phyloP scores from a whole-genome alignment of 37 sponge, comb jelly and placozoan genomes.

The Halichondria panicea region DNA sequence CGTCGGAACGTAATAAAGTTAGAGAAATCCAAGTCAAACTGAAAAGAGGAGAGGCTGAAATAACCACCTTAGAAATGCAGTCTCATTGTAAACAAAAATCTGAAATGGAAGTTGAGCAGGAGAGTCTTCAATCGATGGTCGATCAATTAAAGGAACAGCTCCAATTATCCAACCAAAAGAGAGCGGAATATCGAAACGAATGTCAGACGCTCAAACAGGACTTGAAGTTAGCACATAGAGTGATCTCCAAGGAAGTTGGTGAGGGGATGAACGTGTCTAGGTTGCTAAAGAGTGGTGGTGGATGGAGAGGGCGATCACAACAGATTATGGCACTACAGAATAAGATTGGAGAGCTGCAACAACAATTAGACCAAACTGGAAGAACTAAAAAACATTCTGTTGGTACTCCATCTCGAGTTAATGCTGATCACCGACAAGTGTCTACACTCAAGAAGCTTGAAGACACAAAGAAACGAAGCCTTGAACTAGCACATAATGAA shows the following conservation, averaged over 20 bases:
- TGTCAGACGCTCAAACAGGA: constrained; percentile 72
- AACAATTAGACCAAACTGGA: background rate
- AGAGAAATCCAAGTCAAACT: constrained; percentile 26
- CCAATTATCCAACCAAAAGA: constrained; percentile 33
- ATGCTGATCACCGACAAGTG: constrained; percentile 43
- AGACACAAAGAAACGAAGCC: constrained; percentile 22
- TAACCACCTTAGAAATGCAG: no score
- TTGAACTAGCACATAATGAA: constrained; percentile 41
- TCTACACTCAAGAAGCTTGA: constrained; percentile 55
- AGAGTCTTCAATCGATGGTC: no score
- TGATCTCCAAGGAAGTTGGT: constrained; percentile 60
- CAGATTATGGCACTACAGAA: constrained; percentile 71
- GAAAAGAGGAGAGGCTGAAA: background rate
- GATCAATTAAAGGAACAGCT: constrained; percentile 56
- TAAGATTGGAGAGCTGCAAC: constrained; percentile 51
- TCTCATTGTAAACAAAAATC: no score
- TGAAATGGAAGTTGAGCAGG: no score
- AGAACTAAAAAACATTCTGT: background rate
- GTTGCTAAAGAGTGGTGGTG: constrained; percentile 25
- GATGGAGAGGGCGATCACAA: constrained; percentile 84
- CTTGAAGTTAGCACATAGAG: constrained; percentile 70
- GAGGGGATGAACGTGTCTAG: constrained; percentile 47
- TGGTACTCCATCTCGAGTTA: background rate
- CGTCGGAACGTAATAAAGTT: constrained; percentile 33
- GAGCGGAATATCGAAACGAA: constrained; percentile 53